phyloP scores from a whole-genome alignment of 2,113 vertebrate species.

The Colinus virginianus region DNA sequence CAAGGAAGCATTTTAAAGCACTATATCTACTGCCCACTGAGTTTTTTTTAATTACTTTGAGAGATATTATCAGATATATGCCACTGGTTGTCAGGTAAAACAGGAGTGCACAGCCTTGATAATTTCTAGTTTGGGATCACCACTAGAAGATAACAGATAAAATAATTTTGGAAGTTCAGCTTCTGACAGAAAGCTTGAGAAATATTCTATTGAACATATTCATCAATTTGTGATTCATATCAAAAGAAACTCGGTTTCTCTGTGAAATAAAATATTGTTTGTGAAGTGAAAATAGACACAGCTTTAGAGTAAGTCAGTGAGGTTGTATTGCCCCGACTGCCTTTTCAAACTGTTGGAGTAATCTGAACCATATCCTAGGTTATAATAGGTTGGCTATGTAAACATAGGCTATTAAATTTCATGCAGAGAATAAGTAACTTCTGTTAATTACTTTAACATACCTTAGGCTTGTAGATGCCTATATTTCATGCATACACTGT shows the following conservation, averaged over 20 bases:
- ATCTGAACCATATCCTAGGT: fast-evolving
- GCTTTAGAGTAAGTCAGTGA: background rate
- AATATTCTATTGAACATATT: background rate
- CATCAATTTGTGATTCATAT: background rate
- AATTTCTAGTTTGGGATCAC: background rate
- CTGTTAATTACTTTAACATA: background rate
- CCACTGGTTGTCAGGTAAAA: background rate
- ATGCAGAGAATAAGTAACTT: background rate
- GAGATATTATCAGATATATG: background rate
- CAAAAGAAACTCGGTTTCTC: background rate
- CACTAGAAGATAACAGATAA: background rate
- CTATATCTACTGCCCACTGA: background rate
- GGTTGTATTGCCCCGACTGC: background rate
- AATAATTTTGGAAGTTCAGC: background rate
- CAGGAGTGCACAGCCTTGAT: fast-evolving
- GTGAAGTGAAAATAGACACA: background rate
- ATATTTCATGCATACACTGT: background rate
- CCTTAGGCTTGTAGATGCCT: background rate
- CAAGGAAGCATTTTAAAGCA: no score
- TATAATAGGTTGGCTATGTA: background rate
- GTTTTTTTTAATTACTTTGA: background rate
- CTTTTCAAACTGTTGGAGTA: background rate
- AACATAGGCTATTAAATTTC: background rate
- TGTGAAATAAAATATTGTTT: background rate
- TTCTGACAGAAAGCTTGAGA: background rate